Evolutionary conservation across 2,797 vertebrate genomes (phyloP), one percentile per base, ranked within the genome.

Genomic region (Halcyon chelicuti): DNA sequence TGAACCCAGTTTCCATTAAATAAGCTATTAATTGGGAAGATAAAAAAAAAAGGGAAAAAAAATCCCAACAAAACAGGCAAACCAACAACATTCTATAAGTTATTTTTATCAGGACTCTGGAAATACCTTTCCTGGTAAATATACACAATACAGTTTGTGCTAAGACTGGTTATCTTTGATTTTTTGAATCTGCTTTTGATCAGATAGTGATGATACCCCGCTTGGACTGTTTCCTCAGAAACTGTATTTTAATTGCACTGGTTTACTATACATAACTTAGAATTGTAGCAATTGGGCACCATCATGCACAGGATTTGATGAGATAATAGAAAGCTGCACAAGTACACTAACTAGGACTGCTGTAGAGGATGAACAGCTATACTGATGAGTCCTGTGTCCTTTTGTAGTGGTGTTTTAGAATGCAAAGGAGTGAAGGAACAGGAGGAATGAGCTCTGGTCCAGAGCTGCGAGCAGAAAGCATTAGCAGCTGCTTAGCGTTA

Each of bases 401-500:
- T 61, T 67, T 46, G 25, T 29, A 75, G 72, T 0, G 9, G 10
- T 16, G 35, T 66, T 91, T 90, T 40, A 40, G 71, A 70, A 72
- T 68, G 77, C 29, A 55, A 86, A 94, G 29, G 14, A 77, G 46
- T 12, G 73, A 91, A 76, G 52, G 61, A 80, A 60, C 22, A 15
- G 31, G 39, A 88, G 46, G 65, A 95, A 66, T 2, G 14, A 47
- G 63, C 67, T 91, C 31, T 88, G 73, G 35, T 74, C 66, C 46
- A 46, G 37, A 82, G 80, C 63, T 44, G 31, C 29, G 9, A 52
- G 74, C 70, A 60, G 51, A 40, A 81, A 82, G 63, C 91, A 88
- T 94, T 96, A 96, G 55, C 94, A 92, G 91, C 88, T 86, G 63
- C 86, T 96, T 93, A 96, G 66, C 33, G 80, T 83, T 82, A 3